Percentiles rank a stretch among this genome's conserved stretches.
Conservation (phyloP, 2,113 vertebrate species). For the Sceloporus tristichus region DNA sequence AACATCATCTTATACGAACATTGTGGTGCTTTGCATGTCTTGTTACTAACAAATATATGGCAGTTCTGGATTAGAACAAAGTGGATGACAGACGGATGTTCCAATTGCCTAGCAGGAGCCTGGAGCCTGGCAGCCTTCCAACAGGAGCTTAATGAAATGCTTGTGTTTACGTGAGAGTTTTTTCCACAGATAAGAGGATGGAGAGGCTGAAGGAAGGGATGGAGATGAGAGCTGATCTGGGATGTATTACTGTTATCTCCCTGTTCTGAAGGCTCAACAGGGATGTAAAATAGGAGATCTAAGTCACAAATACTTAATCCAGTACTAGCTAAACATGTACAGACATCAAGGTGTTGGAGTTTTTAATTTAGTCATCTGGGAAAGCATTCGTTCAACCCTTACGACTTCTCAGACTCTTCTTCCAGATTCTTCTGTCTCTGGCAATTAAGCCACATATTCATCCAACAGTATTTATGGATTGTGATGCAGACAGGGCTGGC, state of each 20-base stretch:
- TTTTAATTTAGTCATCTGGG: not conserved
- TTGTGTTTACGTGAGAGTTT: not conserved
- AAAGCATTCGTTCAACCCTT: not conserved
- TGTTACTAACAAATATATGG: conserved; percentile 4
- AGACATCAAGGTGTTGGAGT: too few species aligned
- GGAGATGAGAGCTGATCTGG: not conserved
- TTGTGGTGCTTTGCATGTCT: not conserved
- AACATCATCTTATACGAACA: not conserved
- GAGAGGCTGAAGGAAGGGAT: fast-evolving
- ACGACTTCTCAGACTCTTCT: not conserved
- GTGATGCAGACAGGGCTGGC: not conserved
- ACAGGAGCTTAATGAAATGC: not conserved
- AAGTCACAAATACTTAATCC: not conserved
- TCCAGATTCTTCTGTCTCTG: not conserved
- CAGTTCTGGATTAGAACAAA: not conserved
- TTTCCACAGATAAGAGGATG: not conserved
- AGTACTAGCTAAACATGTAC: not conserved
- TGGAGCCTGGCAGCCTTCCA: not conserved
- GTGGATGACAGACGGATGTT: conserved; percentile 24
- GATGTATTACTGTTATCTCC: not conserved
- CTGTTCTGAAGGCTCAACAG: not conserved
- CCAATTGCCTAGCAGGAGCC: not conserved
- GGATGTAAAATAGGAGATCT: not conserved
- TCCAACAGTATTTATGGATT: not conserved
- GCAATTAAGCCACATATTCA: not conserved